A percentile compares a stretch with the other conserved stretches of the same genome.
phyloP scores from a whole-genome alignment of 2,797 vertebrate genomes.

The Vultur gryphus region DNA sequence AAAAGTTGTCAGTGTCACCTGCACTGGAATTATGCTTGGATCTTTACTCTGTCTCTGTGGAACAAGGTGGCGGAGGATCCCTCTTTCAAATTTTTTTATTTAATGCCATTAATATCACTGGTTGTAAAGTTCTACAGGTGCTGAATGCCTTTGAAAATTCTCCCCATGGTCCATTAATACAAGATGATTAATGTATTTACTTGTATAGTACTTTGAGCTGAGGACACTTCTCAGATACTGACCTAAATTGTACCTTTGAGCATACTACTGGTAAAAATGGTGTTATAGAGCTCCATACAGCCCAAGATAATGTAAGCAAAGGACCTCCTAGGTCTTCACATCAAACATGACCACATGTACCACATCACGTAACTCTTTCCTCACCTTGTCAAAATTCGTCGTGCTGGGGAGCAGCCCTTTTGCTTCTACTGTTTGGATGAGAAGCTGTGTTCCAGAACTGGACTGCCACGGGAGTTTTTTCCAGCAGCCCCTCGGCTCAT shows the following conservation, averaged over 20 bases:
- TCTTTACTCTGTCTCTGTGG: neutral
- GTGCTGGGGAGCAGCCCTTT: neutral
- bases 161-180: neutral
- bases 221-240: neutral
- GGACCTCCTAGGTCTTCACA: neutral
- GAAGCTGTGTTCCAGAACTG: neutral
- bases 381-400: neutral
- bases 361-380: neutral
- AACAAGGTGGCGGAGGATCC: neutral
- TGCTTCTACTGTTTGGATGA: accelerated
- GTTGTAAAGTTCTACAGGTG: neutral
- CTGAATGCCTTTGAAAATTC: neutral
- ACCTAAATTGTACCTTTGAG: neutral
- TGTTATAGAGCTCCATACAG: neutral
- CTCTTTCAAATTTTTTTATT: neutral
- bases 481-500: neutral
- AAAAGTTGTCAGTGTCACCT: neutral
- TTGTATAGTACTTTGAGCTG: neutral
- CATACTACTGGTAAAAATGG: neutral
- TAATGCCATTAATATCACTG: neutral
- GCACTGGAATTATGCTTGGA: neutral
- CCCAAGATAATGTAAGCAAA: neutral
- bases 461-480: neutral
- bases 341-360: neutral
- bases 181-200: neutral